Evolutionary conservation across 2,888 invertebrate species (phyloP).

Genomic region (Drosophila anomelani): DNA sequence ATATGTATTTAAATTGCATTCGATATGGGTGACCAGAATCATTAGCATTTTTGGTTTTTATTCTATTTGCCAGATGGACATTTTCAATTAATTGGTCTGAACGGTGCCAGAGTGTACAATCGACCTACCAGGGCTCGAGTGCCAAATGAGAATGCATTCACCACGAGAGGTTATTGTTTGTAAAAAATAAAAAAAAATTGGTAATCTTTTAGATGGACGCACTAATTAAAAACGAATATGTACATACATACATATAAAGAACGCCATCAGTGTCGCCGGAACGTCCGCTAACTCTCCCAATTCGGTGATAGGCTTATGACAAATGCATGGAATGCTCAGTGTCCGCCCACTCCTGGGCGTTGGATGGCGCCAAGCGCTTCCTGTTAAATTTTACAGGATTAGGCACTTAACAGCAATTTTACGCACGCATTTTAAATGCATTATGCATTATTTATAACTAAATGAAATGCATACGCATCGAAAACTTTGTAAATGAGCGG

Average conservation of each 20-base stretch:
- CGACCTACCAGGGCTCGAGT: not conserved
- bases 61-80: slow-evolving; percentile 22
- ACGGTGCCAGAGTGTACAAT: not conserved
- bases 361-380: not conserved
- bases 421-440: slow-evolving; percentile 79
- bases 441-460: slow-evolving; percentile 77
- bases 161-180: not conserved
- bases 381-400: slow-evolving; percentile 66
- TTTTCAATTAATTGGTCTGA: slow-evolving; percentile 18
- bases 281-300: not conserved
- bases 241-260: not conserved
- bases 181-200: not conserved
- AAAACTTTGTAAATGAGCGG: slow-evolving; percentile 44
- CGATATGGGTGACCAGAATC: slow-evolving; percentile 4
- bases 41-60: slow-evolving; percentile 28
- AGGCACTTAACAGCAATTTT: slow-evolving; percentile 76
- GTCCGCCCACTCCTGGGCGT: not conserved
- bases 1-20: slow-evolving; percentile 20
- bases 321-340: slow-evolving; percentile 15
- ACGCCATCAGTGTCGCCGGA: not conserved
- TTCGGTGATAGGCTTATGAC: slow-evolving; percentile 9
- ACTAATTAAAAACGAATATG: slow-evolving; percentile 11
- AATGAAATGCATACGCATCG: slow-evolving; percentile 72
- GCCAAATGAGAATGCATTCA: not conserved
- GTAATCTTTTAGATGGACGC: not conserved